Evolutionary conservation across 2,113 vertebrate species (phyloP).

Genomic region (Rana temporaria): DNA sequence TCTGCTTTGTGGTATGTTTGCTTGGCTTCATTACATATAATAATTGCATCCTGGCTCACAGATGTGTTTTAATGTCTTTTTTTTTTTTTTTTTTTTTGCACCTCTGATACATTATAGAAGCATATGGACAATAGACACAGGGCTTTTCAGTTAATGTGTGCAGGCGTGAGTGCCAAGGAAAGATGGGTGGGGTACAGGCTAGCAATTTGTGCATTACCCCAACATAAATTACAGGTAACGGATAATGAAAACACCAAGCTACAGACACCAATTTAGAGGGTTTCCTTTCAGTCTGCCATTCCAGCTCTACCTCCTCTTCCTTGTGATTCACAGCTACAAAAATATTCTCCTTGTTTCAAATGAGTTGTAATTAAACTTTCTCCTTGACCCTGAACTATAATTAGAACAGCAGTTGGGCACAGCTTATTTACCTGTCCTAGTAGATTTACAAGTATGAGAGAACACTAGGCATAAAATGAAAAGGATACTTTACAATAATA

Average conservation of each 20-base stretch:
- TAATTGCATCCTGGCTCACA: slow-evolving; percentile 71
- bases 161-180: slow-evolving; percentile 38
- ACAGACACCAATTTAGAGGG: slow-evolving; percentile 35
- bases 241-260: slow-evolving; percentile 31
- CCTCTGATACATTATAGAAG: slow-evolving; percentile 61
- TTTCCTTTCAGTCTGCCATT: slow-evolving; percentile 15
- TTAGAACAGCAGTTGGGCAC: slow-evolving; percentile 9
- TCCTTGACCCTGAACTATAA: slow-evolving; percentile 28
- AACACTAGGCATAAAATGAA: slow-evolving; percentile 11
- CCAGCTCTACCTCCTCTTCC: slow-evolving; percentile 20
- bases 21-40: slow-evolving; percentile 60
- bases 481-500: neutral
- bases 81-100: slow-evolving; percentile 59
- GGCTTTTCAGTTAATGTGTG: slow-evolving; percentile 34
- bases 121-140: slow-evolving; percentile 60
- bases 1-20: slow-evolving; percentile 63
- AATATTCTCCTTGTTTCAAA: slow-evolving; percentile 33
- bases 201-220: slow-evolving; percentile 43
- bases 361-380: slow-evolving; percentile 30
- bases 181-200: slow-evolving; percentile 37
- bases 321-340: slow-evolving; percentile 17
- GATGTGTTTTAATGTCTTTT: slow-evolving; percentile 66
- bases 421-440: slow-evolving; percentile 5
- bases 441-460: neutral
- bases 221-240: slow-evolving; percentile 47